phyloP scores from a whole-genome alignment of 1,140 invertebrate species.

The Rhizoglyphus robini region DNA sequence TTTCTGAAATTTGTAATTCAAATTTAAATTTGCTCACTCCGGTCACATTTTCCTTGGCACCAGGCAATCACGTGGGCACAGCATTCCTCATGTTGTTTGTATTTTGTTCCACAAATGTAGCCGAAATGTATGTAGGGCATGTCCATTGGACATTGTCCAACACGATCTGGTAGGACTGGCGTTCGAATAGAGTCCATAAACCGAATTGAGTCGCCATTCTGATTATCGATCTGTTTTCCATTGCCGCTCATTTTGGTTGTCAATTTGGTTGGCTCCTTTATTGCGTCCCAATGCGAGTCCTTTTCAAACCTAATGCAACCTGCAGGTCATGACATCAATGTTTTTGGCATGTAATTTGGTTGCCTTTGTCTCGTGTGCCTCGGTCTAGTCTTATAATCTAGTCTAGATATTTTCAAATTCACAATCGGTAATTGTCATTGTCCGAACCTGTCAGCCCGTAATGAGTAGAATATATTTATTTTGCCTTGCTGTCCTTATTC shows the following conservation, averaged over 20 bases:
- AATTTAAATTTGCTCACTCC: too few species aligned
- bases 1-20: too few species aligned
- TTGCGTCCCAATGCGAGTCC: not conserved
- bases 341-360: constrained; percentile 14
- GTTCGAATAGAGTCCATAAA: not conserved
- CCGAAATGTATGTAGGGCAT: too few species aligned
- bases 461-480: not conserved
- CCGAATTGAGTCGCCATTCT: not conserved
- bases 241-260: not conserved
- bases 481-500: too few species aligned
- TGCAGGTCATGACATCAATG: constrained; percentile 12
- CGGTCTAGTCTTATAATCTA: not conserved
- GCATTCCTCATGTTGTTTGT: too few species aligned
- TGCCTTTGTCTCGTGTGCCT: not conserved
- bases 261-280: not conserved
- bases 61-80: too few species aligned
- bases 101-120: too few species aligned
- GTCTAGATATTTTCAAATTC: constrained; percentile 10
- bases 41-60: too few species aligned
- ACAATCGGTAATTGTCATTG: constrained; percentile 14
- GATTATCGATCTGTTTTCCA: not conserved
- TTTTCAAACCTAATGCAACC: constrained; percentile 4
- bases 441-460: constrained; percentile 7
- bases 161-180: too few species aligned
- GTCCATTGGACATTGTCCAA: too few species aligned